phyloP scores from a whole-genome alignment of 2,888 invertebrate genomes.

The Lycia hirtaria region DNA sequence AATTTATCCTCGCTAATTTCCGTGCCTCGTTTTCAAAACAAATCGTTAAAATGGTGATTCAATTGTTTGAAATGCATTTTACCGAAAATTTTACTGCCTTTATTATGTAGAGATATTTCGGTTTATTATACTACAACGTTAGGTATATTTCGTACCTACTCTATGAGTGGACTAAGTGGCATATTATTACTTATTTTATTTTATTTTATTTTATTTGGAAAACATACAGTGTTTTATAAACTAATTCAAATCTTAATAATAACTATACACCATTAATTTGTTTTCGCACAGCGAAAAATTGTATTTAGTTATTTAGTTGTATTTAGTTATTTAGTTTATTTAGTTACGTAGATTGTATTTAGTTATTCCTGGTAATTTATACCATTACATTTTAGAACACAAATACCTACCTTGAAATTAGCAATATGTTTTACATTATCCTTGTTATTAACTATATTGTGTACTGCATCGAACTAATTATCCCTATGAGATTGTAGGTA shows the following conservation, averaged over 20 bases:
- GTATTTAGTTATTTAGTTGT: too few species aligned
- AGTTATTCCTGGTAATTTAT: background rate
- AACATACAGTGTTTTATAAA: too few species aligned
- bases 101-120: background rate
- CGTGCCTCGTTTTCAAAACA: conserved; percentile 44
- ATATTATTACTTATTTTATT: too few species aligned
- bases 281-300: too few species aligned
- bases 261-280: too few species aligned
- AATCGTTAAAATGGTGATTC: conserved; percentile 46
- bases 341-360: background rate
- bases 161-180: background rate
- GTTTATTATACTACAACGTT: background rate
- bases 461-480: conserved; percentile 13
- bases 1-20: conserved; percentile 44
- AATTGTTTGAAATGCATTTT: conserved; percentile 21
- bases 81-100: background rate
- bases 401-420: conserved; percentile 7
- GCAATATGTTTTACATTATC: conserved; percentile 5
- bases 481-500: conserved; percentile 8
- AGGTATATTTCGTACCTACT: background rate
- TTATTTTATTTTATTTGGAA: too few species aligned
- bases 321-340: too few species aligned
- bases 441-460: conserved; percentile 12
- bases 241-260: too few species aligned
- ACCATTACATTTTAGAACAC: background rate